phyloP scores from a whole-genome alignment of 2,113 vertebrate genomes.

The Isichthys henryi region DNA sequence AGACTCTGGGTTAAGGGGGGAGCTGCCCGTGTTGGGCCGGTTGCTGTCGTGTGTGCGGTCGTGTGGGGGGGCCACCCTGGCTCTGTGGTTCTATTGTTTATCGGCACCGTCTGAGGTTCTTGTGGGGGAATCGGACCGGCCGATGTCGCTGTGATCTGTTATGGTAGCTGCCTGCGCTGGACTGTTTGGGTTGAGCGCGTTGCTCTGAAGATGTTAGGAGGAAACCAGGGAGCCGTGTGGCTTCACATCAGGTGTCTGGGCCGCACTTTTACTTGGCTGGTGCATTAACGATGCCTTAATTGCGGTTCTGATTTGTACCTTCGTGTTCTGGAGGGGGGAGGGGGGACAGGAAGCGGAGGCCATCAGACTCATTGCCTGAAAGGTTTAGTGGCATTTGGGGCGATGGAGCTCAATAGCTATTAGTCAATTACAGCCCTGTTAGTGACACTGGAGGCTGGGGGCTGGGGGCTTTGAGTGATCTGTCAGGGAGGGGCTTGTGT shows the following conservation, averaged over 20 bases:
- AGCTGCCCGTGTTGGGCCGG: neutral
- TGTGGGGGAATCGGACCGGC: neutral
- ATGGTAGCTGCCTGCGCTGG: neutral
- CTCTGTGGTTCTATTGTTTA: neutral
- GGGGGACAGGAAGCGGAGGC: neutral
- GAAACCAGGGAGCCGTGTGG: neutral
- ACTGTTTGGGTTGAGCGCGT: rapidly evolving
- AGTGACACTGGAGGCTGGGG: neutral
- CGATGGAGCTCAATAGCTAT: neutral
- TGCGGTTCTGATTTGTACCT: neutral
- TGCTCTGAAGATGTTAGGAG: neutral
- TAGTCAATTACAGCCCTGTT: neutral
- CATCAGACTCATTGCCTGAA: neutral
- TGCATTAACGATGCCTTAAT: neutral
- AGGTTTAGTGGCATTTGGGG: neutral
- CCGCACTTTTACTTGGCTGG: neutral
- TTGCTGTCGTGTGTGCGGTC: too few relatives aligned
- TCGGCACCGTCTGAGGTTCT: neutral
- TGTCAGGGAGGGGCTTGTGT: neutral
- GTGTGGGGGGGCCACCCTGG: too few relatives aligned
- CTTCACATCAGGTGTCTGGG: too few relatives aligned
- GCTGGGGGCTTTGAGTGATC: neutral
- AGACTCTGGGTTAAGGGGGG: neutral
- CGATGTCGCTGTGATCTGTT: neutral
- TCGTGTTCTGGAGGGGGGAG: neutral